A percentile compares a stretch with the other conserved stretches of the same genome.
These are phyloP conservation scores for Thera obeliscata DNA, from an alignment of 2,888 invertebrate species.

Conservation along the genomic window DNA sequence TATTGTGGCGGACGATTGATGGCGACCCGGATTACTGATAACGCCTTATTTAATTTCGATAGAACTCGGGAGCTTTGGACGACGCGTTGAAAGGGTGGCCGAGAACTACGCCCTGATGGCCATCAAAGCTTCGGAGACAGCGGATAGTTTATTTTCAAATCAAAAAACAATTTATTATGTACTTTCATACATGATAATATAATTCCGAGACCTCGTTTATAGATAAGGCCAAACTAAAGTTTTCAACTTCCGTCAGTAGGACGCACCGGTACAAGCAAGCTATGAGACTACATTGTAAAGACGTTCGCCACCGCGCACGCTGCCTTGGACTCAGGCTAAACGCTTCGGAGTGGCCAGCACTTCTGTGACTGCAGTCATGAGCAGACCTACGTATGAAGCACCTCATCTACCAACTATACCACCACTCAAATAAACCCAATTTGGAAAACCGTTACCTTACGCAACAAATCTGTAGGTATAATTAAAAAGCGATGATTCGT, in stretches of 20 bases:
- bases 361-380: background rate
- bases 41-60: conserved; percentile 67
- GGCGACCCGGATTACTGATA: conserved; percentile 66
- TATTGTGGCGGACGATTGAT: conserved; percentile 67
- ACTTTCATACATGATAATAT: too few species aligned
- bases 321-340: too few species aligned
- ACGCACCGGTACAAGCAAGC: too few species aligned
- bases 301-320: background rate
- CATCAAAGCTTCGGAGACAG: conserved; percentile 8
- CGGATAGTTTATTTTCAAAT: too few species aligned
- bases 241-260: too few species aligned
- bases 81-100: conserved; percentile 24
- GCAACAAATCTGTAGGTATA: conserved; percentile 35
- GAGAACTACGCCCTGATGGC: conserved; percentile 28
- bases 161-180: too few species aligned
- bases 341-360: too few species aligned
- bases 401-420: background rate
- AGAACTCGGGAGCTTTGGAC: conserved; percentile 35
- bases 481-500: conserved; percentile 52
- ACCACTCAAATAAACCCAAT: background rate
- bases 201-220: too few species aligned
- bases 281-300: too few species aligned
- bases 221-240: too few species aligned
- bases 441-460: background rate
- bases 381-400: background rate